Percentiles rank a stretch among this genome's conserved stretches.
Evolutionary conservation across 2,113 vertebrate species (phyloP).

Genomic region (Tautogolabrus adspersus): DNA sequence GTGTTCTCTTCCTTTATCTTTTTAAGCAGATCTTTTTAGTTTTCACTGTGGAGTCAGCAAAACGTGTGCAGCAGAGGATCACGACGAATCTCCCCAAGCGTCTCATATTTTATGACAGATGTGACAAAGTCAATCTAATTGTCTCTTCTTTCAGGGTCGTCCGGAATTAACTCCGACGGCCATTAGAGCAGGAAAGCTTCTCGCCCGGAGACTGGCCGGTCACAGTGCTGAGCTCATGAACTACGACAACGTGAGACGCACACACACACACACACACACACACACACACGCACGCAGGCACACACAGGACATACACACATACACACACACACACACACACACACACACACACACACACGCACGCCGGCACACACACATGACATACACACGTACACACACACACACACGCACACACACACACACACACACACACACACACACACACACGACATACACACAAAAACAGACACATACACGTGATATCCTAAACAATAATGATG

Average conservation of each 20-base stretch:
- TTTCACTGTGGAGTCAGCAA: too few species aligned
- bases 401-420: background rate
- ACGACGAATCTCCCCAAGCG: too few species aligned
- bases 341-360: background rate
- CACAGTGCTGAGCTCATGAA: constrained; percentile 89
- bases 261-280: constrained; percentile 4
- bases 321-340: constrained; percentile 5
- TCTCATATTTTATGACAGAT: background rate
- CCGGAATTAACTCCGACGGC: constrained; percentile 95
- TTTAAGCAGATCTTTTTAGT: too few species aligned
- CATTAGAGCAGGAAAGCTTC: constrained; percentile 91
- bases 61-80: too few species aligned
- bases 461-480: too few species aligned
- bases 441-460: background rate
- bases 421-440: constrained; percentile 4
- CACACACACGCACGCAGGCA: background rate
- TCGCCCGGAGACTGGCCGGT: constrained; percentile 88
- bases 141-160: constrained; percentile 85
- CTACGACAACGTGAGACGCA: constrained; percentile 89
- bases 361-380: too few species aligned
- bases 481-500: too few species aligned
- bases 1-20: too few species aligned
- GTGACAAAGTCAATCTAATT: fast-evolving
- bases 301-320: background rate
- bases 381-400: constrained; percentile 2